phyloP scores from a whole-genome alignment of 1,140 invertebrate genomes.

The Pectinophora gossypiella region DNA sequence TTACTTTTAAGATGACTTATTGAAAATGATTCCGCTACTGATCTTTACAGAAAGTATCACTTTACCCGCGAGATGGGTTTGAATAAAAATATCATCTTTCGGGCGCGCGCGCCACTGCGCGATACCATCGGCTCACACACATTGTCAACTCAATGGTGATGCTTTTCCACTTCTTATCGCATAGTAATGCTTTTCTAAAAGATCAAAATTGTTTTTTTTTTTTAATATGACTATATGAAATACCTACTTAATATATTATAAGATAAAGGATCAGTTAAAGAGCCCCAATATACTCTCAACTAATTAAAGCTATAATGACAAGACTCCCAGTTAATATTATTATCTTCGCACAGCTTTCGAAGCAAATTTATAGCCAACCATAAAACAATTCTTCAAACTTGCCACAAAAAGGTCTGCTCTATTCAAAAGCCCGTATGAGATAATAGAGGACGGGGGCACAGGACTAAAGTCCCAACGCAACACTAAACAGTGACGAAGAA shows the following conservation, averaged over 20 bases:
- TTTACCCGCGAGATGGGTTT: slow-evolving; percentile 13
- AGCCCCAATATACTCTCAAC: too few relatives aligned
- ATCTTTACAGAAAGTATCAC: slow-evolving; percentile 22
- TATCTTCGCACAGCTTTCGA: slow-evolving; percentile 24
- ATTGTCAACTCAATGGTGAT: too few relatives aligned
- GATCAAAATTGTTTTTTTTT: too few relatives aligned
- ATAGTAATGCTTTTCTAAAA: too few relatives aligned
- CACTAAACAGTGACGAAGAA: slow-evolving; percentile 42
- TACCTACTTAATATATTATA: too few relatives aligned
- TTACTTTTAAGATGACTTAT: not conserved
- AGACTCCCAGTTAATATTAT: slow-evolving; percentile 29
- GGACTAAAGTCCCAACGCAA: slow-evolving; percentile 63
- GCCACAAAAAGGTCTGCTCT: slow-evolving; percentile 55
- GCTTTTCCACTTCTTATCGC: too few relatives aligned
- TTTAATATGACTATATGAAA: too few relatives aligned
- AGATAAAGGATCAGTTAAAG: too few relatives aligned
- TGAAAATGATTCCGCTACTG: slow-evolving; percentile 21
- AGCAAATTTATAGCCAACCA: slow-evolving; percentile 58
- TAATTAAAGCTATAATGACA: slow-evolving; percentile 46
- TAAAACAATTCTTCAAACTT: slow-evolving; percentile 71
- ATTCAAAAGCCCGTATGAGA: slow-evolving; percentile 57
- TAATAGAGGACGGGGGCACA: slow-evolving; percentile 58
- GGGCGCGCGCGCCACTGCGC: slow-evolving; percentile 3
- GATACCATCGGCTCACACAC: not conserved
- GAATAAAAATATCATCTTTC: slow-evolving; percentile 59